These are phyloP conservation scores for Drepana arcuata DNA, from an alignment of 1,140 invertebrate species.

Conservation along the genomic window DNA sequence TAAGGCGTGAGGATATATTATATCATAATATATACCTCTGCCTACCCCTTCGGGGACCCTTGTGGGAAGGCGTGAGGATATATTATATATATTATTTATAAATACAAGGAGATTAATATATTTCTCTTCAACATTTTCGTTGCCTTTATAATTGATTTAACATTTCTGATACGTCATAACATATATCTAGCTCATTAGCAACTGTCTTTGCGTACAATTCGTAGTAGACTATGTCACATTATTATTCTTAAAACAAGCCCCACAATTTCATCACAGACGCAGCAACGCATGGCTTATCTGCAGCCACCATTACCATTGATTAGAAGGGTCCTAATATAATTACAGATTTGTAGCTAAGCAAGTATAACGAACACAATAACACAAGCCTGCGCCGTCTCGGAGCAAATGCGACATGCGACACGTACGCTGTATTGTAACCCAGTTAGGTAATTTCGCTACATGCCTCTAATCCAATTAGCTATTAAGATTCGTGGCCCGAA, in stretches of 20 bases:
- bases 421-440: constrained; percentile 56
- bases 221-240: background rate
- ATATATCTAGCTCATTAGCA: too few species aligned
- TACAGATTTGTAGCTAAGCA: constrained; percentile 45
- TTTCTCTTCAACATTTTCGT: too few species aligned
- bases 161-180: background rate
- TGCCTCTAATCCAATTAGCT: constrained; percentile 69
- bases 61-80: too few species aligned
- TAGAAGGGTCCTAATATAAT: constrained; percentile 39
- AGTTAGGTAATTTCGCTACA: constrained; percentile 67
- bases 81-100: too few species aligned
- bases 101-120: too few species aligned
- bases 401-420: too few species aligned
- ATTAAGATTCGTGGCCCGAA: constrained; percentile 67
- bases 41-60: too few species aligned
- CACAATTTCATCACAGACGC: background rate
- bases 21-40: too few species aligned
- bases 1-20: too few species aligned
- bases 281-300: background rate
- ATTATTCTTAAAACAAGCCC: background rate
- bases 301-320: constrained; percentile 16
- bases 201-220: background rate
- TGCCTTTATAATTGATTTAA: background rate
- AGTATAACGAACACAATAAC: constrained; percentile 43
- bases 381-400: constrained; percentile 17